Percentiles rank a stretch among this genome's conserved stretches.
Evolutionary conservation across 23 tunicate genomes (phyloP).

Genomic region (Aplidium turbinatum): DNA sequence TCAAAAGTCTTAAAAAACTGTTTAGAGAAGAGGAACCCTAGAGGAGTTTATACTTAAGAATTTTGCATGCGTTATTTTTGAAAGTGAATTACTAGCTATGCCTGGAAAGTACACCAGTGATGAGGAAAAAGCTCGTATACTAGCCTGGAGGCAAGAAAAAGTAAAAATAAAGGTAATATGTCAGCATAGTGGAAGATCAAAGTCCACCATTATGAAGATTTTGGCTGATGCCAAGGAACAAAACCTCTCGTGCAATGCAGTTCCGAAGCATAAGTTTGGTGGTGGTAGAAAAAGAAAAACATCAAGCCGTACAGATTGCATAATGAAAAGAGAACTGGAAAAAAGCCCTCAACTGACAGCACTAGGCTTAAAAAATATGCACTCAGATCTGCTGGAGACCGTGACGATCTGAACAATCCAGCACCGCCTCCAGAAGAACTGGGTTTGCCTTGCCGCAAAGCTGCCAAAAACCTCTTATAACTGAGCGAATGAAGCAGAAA

Average conservation of each 20-base stretch:
- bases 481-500: slow-evolving; percentile 7
- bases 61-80: too few relatives aligned
- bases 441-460: slow-evolving; percentile 13
- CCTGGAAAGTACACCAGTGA: slow-evolving; percentile 32
- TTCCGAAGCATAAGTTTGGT: slow-evolving; percentile 34
- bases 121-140: slow-evolving; percentile 26
- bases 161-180: slow-evolving; percentile 18
- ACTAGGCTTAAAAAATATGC: slow-evolving; percentile 7
- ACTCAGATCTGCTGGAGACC: slow-evolving; percentile 18
- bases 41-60: too few relatives aligned
- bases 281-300: slow-evolving; percentile 29
- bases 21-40: too few relatives aligned
- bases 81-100: slow-evolving; percentile 3
- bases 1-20: too few relatives aligned
- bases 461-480: slow-evolving; percentile 28
- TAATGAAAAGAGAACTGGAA: slow-evolving; percentile 29
- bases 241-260: slow-evolving; percentile 24
- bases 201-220: slow-evolving; percentile 23
- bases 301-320: neutral
- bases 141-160: slow-evolving; percentile 36
- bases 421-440: slow-evolving; percentile 17
- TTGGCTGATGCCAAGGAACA: slow-evolving; percentile 32
- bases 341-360: slow-evolving; percentile 31
- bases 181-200: slow-evolving; percentile 31
- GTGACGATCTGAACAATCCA: slow-evolving; percentile 11